Percentiles rank a stretch among this genome's conserved stretches.
These are phyloP conservation scores for Rhyacophila evoluta DNA, from an alignment of 2,888 invertebrate genomes.

Conservation along the genomic window DNA sequence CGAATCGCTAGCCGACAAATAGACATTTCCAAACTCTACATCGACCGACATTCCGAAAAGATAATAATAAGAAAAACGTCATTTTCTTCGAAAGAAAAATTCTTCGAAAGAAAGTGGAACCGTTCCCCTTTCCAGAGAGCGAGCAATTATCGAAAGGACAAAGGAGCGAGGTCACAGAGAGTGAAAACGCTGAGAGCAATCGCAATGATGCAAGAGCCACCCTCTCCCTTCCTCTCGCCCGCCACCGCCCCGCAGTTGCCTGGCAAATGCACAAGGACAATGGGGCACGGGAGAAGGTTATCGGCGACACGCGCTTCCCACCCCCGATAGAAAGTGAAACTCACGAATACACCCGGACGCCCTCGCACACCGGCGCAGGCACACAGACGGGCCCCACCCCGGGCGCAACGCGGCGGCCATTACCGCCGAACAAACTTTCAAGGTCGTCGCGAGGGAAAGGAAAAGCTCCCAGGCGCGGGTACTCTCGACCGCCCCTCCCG, in stretches of 20 bases:
- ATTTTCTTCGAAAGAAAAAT: neutral
- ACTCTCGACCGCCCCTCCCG: constrained; percentile 44
- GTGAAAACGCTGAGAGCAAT: neutral
- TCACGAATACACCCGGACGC: constrained; percentile 30
- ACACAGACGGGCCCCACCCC: constrained; percentile 32
- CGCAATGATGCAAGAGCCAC: constrained; percentile 33
- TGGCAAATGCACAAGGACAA: constrained; percentile 32
- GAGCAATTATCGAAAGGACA: constrained; percentile 24
- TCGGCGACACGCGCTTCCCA: constrained; percentile 29
- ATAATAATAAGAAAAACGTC: constrained; percentile 20
- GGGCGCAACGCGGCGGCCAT: constrained; percentile 57
- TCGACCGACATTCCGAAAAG: constrained; percentile 3
- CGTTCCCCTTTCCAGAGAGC: constrained; percentile 13
- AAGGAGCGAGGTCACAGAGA: constrained; percentile 19
- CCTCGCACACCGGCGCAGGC: constrained; percentile 51
- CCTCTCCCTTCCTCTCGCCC: neutral
- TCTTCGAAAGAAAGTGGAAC: neutral
- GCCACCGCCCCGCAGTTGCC: constrained; percentile 2
- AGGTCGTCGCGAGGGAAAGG: constrained; percentile 63
- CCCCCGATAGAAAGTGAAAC: constrained; percentile 31
- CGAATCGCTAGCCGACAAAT: neutral
- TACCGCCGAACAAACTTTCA: constrained; percentile 62
- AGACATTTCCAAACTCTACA: neutral
- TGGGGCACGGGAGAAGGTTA: constrained; percentile 23
- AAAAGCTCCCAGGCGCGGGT: constrained; percentile 46